A percentile compares a stretch with the other conserved stretches of the same genome.
phyloP scores from a whole-genome alignment of 2,888 invertebrate species.

The Drosophila seclusa region DNA sequence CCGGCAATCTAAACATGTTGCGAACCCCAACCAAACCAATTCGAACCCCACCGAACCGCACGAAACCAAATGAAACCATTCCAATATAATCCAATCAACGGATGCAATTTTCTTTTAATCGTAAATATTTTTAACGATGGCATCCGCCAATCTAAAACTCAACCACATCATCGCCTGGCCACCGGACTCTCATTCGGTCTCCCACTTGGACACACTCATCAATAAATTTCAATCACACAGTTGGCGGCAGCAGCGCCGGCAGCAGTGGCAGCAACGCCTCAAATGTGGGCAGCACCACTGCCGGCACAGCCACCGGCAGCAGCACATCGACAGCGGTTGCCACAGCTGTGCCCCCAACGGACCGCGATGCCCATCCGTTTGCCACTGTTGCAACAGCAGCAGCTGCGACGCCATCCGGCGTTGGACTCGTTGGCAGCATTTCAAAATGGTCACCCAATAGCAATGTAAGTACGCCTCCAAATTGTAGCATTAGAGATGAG shows the following conservation, averaged over 20 bases:
- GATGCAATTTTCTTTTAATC: slow-evolving; percentile 80
- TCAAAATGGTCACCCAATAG: slow-evolving; percentile 85
- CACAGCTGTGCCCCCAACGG: slow-evolving; percentile 46
- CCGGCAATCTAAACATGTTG: slow-evolving; percentile 37
- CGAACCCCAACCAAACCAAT: slow-evolving; percentile 24
- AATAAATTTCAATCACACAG: slow-evolving; percentile 82
- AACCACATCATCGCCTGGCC: slow-evolving; percentile 59
- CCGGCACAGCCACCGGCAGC: slow-evolving; percentile 65
- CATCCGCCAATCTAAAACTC: slow-evolving; percentile 68
- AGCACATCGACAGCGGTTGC: slow-evolving; percentile 68
- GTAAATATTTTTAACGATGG: slow-evolving; percentile 74
- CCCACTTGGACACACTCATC: slow-evolving; percentile 38
- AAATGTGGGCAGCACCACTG: slow-evolving; percentile 71
- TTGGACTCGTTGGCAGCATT: slow-evolving; percentile 64
- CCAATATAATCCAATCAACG: slow-evolving; percentile 76
- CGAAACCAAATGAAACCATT: slow-evolving; percentile 47
- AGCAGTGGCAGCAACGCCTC: slow-evolving; percentile 79
- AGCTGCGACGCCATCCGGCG: slow-evolving; percentile 49
- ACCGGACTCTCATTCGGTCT: slow-evolving; percentile 19
- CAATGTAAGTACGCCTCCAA: slow-evolving; percentile 81
- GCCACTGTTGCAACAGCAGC: slow-evolving; percentile 65
- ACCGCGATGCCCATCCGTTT: slow-evolving; percentile 80
- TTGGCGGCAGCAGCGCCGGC: slow-evolving; percentile 78
- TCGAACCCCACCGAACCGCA: slow-evolving; percentile 25
- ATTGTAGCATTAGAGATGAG: neutral